These are phyloP conservation scores for Ptilonorhynchus violaceus DNA, from an alignment of 2,113 vertebrate species.

Conservation along the genomic window DNA sequence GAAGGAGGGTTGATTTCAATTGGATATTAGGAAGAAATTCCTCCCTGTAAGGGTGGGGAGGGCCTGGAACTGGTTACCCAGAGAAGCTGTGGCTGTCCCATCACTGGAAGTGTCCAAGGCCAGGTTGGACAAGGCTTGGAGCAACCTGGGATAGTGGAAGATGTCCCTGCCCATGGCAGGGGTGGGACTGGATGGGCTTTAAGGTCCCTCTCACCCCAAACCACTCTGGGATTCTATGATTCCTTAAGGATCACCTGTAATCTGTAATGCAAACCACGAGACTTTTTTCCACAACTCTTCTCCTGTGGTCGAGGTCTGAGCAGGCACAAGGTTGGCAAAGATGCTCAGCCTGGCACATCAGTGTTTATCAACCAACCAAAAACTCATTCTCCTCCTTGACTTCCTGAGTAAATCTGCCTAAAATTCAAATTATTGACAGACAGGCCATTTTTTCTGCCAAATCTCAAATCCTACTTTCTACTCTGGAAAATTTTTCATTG, in stretches of 20 bases:
- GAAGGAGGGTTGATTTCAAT: accelerated
- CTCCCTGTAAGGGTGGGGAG: neutral
- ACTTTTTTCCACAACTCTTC: accelerated
- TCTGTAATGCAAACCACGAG: accelerated
- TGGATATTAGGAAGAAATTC: neutral
- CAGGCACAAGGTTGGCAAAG: neutral
- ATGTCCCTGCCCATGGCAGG: neutral
- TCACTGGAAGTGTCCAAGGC: neutral
- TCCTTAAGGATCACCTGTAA: neutral
- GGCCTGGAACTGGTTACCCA: neutral
- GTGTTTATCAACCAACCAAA: neutral
- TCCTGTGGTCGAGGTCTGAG: neutral
- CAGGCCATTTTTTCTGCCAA: neutral
- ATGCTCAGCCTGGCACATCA: neutral
- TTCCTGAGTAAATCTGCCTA: neutral
- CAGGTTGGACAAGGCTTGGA: neutral
- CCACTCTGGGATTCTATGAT: accelerated
- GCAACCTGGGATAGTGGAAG: neutral
- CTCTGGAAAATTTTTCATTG: neutral
- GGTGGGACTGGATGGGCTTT: accelerated
- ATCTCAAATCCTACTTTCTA: neutral
- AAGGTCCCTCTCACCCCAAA: accelerated
- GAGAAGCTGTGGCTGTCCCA: neutral
- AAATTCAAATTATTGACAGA: neutral
- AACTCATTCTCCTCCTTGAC: accelerated